These are phyloP conservation scores for Leucania comma DNA, from an alignment of 2,888 invertebrate species.

Conservation along the genomic window DNA sequence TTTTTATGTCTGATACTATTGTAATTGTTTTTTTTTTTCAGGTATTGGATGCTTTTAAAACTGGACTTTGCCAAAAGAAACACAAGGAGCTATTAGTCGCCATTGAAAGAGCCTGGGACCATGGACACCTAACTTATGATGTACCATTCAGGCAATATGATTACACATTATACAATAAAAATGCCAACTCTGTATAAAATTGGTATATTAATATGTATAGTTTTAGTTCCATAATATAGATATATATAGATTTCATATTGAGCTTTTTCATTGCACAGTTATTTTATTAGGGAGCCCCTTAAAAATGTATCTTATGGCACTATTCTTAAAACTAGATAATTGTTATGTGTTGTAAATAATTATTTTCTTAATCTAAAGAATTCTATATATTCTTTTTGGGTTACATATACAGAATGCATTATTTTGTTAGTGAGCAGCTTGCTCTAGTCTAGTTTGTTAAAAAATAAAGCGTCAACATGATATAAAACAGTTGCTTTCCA, in stretches of 20 bases:
- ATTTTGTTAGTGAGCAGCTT: background rate
- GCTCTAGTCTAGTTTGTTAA: background rate
- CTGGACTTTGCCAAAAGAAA: slow-evolving; percentile 95
- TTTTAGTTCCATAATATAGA: slow-evolving; percentile 54
- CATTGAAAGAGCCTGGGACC: slow-evolving; percentile 95
- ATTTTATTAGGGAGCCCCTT: slow-evolving; percentile 30
- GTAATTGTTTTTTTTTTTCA: slow-evolving; percentile 70
- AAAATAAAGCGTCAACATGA: too few relatives aligned
- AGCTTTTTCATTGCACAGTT: slow-evolving; percentile 52
- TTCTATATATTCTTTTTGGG: background rate
- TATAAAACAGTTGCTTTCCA: too few relatives aligned
- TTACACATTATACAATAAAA: slow-evolving; percentile 93
- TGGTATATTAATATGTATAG: slow-evolving; percentile 31
- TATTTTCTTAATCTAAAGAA: slow-evolving; percentile 12
- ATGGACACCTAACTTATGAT: slow-evolving; percentile 95
- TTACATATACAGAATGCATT: background rate
- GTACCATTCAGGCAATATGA: slow-evolving; percentile 96
- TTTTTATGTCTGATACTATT: background rate
- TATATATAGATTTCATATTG: slow-evolving; percentile 29
- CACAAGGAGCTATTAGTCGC: slow-evolving; percentile 94
- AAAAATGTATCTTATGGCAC: slow-evolving; percentile 62
- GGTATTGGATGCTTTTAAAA: slow-evolving; percentile 92
- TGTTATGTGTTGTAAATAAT: slow-evolving; percentile 18
- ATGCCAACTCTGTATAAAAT: slow-evolving; percentile 52
- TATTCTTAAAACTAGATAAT: slow-evolving; percentile 38